Evolutionary conservation across 2,888 invertebrate genomes (phyloP).

Genomic region (Cabera pusaria): DNA sequence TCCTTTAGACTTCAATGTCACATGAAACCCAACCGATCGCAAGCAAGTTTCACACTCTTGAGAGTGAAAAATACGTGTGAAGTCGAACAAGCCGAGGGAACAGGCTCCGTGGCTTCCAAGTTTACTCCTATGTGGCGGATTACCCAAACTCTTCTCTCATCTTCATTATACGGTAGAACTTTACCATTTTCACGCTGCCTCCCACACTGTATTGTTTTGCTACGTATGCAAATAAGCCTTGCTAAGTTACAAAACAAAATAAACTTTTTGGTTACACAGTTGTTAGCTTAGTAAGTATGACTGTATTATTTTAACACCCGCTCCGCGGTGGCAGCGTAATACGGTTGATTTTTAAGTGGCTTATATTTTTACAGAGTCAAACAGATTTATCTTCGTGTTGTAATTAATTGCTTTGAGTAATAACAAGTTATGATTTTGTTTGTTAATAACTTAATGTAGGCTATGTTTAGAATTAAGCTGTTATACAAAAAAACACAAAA

Average conservation of each 20-base stretch:
- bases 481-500: no score
- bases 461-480: no score
- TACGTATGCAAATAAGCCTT: slow-evolving; percentile 72
- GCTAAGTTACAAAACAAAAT: slow-evolving; percentile 69
- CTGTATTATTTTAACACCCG: slow-evolving; percentile 44
- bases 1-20: no score
- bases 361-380: slow-evolving; percentile 17
- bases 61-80: slow-evolving; percentile 41
- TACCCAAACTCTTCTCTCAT: slow-evolving; percentile 66
- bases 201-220: slow-evolving; percentile 54
- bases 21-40: slow-evolving; percentile 10
- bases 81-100: slow-evolving; percentile 41
- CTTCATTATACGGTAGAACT: slow-evolving; percentile 76
- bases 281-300: slow-evolving; percentile 46
- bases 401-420: slow-evolving; percentile 3
- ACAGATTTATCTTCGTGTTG: slow-evolving; percentile 5
- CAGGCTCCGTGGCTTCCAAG: slow-evolving; percentile 54
- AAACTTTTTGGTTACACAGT: slow-evolving; percentile 62
- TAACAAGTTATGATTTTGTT: no score
- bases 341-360: slow-evolving; percentile 32
- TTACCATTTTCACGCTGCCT: slow-evolving; percentile 64
- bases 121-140: slow-evolving; percentile 65
- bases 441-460: no score
- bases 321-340: slow-evolving; percentile 29
- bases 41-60: slow-evolving; percentile 6